Percentiles rank a stretch among this genome's conserved stretches.
phyloP scores from a whole-genome alignment of 2,113 vertebrate species.

The Limanda limanda region DNA sequence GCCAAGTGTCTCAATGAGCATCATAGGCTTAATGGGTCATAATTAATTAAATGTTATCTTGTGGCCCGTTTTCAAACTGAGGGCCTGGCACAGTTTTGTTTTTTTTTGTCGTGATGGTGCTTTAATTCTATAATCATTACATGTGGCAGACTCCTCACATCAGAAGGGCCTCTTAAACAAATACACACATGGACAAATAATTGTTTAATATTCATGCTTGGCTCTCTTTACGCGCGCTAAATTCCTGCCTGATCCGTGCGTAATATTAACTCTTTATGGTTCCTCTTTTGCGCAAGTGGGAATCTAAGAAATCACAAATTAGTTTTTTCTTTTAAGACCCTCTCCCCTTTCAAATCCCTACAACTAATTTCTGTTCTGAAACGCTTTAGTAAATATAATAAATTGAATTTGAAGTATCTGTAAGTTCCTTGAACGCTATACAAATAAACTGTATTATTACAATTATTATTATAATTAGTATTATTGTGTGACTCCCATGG shows the following conservation, averaged over 20 bases:
- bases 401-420: neutral
- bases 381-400: too few relatives aligned
- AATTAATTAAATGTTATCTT: conserved; percentile 40
- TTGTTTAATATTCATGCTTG: conserved; percentile 5
- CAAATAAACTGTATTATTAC: neutral
- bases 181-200: conserved; percentile 9
- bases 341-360: neutral
- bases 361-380: too few relatives aligned
- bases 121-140: conserved; percentile 2
- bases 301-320: conserved; percentile 8
- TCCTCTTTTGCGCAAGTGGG: neutral
- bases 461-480: neutral
- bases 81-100: neutral
- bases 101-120: neutral
- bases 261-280: neutral
- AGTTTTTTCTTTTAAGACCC: neutral
- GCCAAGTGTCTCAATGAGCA: conserved; percentile 28
- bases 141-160: conserved; percentile 13
- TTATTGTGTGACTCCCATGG: neutral
- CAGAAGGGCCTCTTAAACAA: conserved; percentile 19
- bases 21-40: conserved; percentile 22
- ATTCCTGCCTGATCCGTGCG: conserved; percentile 14
- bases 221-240: neutral
- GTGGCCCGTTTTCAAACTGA: neutral
- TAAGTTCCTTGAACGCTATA: neutral